These are phyloP conservation scores for Paratrypauchen microcephalus DNA, from an alignment of 2,797 vertebrate species.

Conservation along the genomic window DNA sequence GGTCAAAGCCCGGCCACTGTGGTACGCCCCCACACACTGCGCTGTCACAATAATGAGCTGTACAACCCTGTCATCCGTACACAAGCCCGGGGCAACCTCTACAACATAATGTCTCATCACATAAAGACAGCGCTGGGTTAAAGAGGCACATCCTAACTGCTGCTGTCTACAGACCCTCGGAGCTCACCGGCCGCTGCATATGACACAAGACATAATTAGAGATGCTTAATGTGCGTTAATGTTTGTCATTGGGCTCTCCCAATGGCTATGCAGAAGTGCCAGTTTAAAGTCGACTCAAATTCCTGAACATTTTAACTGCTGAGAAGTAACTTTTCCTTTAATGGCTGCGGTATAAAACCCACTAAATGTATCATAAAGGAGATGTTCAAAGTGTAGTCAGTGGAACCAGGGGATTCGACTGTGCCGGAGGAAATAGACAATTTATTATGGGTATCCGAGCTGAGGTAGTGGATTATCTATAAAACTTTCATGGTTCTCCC, in stretches of 20 bases:
- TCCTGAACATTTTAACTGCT: conserved; percentile 60
- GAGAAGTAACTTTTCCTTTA: conserved; percentile 61
- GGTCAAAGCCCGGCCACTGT: conserved; percentile 66
- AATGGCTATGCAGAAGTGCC: conserved; percentile 31
- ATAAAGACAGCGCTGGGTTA: conserved; percentile 50
- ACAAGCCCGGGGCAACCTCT: conserved; percentile 44
- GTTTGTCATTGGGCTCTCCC: conserved; percentile 43
- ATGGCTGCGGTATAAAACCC: conserved; percentile 63
- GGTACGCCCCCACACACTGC: conserved; percentile 53
- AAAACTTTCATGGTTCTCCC: conserved; percentile 97
- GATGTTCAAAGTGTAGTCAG: conserved; percentile 87
- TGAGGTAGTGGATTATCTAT: conserved; percentile 96
- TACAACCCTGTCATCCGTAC: conserved; percentile 28
- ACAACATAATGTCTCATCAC: conserved; percentile 56
- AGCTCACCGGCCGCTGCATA: conserved; percentile 43
- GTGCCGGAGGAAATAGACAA: conserved; percentile 95
- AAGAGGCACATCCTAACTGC: conserved; percentile 67
- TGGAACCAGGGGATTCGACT: conserved; percentile 89
- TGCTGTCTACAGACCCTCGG: conserved; percentile 59
- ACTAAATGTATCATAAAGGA: conserved; percentile 68
- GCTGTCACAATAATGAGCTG: conserved; percentile 66
- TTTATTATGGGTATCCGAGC: conserved; percentile 93
- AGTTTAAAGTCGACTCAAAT: conserved; percentile 49
- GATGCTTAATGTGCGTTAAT: conserved; percentile 52
- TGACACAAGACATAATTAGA: conserved; percentile 56